Percentiles rank a stretch among this genome's conserved stretches.
Evolutionary conservation across 1,140 invertebrate genomes (phyloP).

Genomic region (Macrocentrus cingulum): DNA sequence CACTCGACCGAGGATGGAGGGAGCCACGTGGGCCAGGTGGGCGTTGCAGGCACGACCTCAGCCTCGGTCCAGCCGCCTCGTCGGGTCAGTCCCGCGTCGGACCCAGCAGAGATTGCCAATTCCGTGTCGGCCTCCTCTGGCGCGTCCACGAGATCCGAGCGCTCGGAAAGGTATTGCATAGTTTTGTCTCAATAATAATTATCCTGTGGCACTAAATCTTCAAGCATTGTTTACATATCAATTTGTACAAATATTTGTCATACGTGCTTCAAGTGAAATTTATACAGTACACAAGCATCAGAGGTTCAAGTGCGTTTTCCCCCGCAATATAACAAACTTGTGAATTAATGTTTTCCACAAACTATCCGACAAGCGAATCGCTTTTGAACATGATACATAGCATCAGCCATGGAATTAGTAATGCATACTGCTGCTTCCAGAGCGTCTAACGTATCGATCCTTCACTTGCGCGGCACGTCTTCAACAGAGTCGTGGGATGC

Average conservation of each 20-base stretch:
- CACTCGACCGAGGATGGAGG: constrained; percentile 47
- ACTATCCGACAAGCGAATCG: no score
- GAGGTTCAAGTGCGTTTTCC: no score
- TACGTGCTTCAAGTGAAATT: not conserved
- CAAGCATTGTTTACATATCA: no score
- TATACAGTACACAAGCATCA: not conserved
- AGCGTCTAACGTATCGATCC: constrained; percentile 61
- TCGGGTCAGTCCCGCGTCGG: constrained; percentile 49
- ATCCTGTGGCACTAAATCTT: no score
- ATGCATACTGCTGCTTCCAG: constrained; percentile 47
- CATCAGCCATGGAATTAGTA: not conserved
- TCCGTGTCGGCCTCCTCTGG: constrained; percentile 19
- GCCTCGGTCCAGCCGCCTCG: constrained; percentile 46
- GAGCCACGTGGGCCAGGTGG: constrained; percentile 37
- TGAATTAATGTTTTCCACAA: no score
- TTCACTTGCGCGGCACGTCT: constrained; percentile 61
- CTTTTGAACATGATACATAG: no score
- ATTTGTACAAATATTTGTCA: constrained; percentile 6
- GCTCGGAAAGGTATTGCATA: constrained; percentile 27
- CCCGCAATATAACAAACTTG: no score
- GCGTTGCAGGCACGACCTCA: constrained; percentile 43
- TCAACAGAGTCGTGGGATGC: constrained; percentile 62
- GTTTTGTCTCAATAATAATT: no score
- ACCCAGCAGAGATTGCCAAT: constrained; percentile 45
- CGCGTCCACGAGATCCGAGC: constrained; percentile 11